A percentile compares a stretch with the other conserved stretches of the same genome.
Evolutionary conservation across 2,888 invertebrate species (phyloP).

Genomic region (Xestia rhomboidea): DNA sequence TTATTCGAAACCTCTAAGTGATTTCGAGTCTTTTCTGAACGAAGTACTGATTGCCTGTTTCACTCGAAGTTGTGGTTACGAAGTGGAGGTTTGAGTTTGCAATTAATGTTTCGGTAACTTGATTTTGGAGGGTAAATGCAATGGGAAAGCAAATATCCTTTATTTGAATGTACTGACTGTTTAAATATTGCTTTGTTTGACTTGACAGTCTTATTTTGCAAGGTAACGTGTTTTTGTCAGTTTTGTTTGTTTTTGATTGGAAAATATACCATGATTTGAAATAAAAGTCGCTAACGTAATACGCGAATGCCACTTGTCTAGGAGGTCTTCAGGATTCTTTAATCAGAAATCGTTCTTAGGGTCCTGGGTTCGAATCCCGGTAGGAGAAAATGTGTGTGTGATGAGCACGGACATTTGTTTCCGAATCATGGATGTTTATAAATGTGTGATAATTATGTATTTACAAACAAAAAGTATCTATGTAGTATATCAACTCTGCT

Average conservation of each 20-base stretch:
- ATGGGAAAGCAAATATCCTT: neutral
- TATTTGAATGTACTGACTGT: neutral
- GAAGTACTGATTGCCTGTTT: slow-evolving; percentile 41
- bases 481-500: no score
- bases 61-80: slow-evolving; percentile 33
- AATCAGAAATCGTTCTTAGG: no score
- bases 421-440: no score
- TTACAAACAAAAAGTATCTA: no score
- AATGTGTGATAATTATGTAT: no score
- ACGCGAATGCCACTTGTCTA: no score
- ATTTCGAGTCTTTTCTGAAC: slow-evolving; percentile 47
- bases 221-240: neutral
- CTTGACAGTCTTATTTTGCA: neutral
- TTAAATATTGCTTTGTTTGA: neutral
- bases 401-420: no score
- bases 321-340: no score
- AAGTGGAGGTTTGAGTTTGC: slow-evolving; percentile 31
- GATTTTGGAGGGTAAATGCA: slow-evolving; percentile 27
- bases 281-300: no score
- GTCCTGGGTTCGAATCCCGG: no score
- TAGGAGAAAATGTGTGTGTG: no score
- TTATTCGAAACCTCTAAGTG: slow-evolving; percentile 53
- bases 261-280: no score
- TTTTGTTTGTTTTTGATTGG: neutral
- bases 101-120: slow-evolving; percentile 42